Evolutionary conservation across 2,113 vertebrate species (phyloP), one percentile per base, ranked within the genome.

Genomic region (Burhinus bistriatus): DNA sequence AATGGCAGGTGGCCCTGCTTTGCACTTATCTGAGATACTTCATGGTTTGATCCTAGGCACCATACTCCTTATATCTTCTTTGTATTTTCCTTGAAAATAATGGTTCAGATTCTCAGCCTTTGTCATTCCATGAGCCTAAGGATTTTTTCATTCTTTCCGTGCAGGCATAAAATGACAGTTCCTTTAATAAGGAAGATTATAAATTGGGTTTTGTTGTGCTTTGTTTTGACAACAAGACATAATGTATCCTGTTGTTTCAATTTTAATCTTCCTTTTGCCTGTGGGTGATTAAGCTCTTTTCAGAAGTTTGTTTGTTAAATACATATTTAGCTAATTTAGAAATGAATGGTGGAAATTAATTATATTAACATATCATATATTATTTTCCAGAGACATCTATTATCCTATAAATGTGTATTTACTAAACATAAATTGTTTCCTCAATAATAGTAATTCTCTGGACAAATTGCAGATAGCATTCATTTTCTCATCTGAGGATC

Each of bases 241-340:
- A 95, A 89, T 76, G 49, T 79, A 93, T 96, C 89, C 78, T 91
- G 84, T 94, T 95, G 40, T 90, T 96, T 89, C 81, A 89, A 58
- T 75, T 93, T 93, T 87, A 91, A 85, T 96, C 81, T 94, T 91
- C 34, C 27, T 93, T 93, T 93, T 91, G 44, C 89, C 73, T 70
- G 69, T 59, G 87, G 61, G 70, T 85, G 78, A 93, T 91, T 96
- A 96, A 89, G 84, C 52, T 75, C 34, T 76, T 95, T 82, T 93
- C 65, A 85, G 84, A 89, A 76, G 26, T 94, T 87, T 83, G 49
- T 80, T 93, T 96, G 70, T 91, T 93, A 97, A 97, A 79, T 93
- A 91, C 52, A 57, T 96, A 83, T 97, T 95, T 93, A 93, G 49
- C 30, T 91, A 76, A 94, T 95, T 97, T 93, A 93, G 62, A 91